Conservation (phyloP, 2,113 vertebrate genomes). For the Halcyon malimbica region DNA sequence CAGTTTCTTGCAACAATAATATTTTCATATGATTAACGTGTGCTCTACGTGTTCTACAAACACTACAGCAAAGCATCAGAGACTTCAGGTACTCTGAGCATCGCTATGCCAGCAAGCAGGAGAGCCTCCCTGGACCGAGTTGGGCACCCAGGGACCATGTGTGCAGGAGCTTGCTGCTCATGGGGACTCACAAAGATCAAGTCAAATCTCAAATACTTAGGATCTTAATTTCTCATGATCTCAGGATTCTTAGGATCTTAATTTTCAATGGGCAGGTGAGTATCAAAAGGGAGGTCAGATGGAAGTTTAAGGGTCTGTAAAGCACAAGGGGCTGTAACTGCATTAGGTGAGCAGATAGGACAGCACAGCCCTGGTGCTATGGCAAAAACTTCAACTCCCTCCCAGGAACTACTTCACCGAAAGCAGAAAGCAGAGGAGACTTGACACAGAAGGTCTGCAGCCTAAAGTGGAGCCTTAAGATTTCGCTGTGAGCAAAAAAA, state of each 20-base stretch:
- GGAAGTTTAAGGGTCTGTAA: background rate
- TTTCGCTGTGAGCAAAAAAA: background rate
- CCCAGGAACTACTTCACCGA: background rate
- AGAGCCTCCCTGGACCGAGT: rapidly evolving
- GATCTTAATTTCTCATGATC: background rate
- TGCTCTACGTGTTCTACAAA: background rate
- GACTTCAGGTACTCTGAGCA: rapidly evolving
- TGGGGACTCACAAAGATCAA: background rate
- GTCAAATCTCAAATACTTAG: background rate
- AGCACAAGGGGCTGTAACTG: background rate
- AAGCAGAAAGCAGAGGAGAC: background rate
- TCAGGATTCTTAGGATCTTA: background rate
- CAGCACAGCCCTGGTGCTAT: background rate
- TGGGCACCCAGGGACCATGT: rapidly evolving
- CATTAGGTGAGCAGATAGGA: background rate
- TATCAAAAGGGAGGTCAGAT: background rate
- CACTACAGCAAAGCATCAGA: background rate
- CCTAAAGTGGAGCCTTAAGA: rapidly evolving
- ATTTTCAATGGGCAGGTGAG: background rate
- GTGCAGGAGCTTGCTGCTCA: background rate
- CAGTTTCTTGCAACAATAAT: background rate
- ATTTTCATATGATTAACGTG: background rate
- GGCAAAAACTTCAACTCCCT: background rate
- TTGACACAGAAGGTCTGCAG: background rate
- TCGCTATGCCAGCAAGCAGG: background rate